phyloP scores from a whole-genome alignment of 2,113 vertebrate genomes.

The Cisticola juncidis region DNA sequence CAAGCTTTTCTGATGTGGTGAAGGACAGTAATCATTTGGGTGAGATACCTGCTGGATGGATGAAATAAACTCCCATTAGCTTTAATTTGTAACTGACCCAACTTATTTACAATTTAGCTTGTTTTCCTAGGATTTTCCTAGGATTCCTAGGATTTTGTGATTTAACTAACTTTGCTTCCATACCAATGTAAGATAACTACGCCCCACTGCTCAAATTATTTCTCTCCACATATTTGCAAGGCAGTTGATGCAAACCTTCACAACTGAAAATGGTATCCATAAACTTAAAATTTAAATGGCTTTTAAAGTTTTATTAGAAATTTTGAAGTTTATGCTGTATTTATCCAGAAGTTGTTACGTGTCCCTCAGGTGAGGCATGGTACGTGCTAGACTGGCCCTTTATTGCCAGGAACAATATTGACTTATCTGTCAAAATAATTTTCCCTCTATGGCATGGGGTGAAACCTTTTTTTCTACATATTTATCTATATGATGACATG shows the following conservation, averaged over 20 bases:
- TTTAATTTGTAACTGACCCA: not conserved
- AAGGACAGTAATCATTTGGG: not conserved
- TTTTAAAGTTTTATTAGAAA: not conserved
- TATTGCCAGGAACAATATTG: not conserved
- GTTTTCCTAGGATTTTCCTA: not conserved
- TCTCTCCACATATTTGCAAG: not conserved
- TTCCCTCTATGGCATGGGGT: not conserved
- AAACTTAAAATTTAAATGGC: not conserved
- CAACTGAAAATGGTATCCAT: not conserved
- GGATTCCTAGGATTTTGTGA: not conserved
- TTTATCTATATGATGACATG: not conserved
- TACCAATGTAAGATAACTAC: not conserved
- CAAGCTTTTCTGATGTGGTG: not conserved
- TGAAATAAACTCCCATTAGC: not conserved
- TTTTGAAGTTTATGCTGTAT: not conserved
- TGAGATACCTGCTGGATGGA: not conserved
- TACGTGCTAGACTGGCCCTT: not conserved
- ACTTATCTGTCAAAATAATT: not conserved
- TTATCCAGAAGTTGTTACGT: not conserved
- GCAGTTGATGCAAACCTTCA: not conserved
- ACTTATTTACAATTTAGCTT: not conserved
- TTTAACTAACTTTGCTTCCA: not conserved
- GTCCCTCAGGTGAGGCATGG: not conserved
- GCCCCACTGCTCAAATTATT: accelerated
- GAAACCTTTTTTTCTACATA: not conserved